phyloP scores from a whole-genome alignment of 2,888 invertebrate genomes.

The Ligdia adustata region DNA sequence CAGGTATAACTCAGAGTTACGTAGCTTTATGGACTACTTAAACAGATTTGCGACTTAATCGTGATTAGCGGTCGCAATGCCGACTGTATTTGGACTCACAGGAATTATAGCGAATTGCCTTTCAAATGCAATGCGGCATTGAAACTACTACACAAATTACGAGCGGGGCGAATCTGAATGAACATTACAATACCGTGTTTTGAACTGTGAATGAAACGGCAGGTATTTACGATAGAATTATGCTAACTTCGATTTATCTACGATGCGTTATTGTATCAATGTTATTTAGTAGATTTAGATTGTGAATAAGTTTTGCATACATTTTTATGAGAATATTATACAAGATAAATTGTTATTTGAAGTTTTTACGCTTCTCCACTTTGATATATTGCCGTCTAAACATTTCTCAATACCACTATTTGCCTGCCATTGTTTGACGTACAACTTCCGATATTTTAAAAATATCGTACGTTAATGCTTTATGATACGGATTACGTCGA shows the following conservation, averaged over 20 bases:
- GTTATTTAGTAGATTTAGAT: constrained; percentile 7
- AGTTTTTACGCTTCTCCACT: constrained; percentile 8
- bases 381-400: constrained; percentile 18
- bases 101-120: constrained; percentile 31
- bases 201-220: constrained; percentile 24
- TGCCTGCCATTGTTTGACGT: constrained; percentile 20
- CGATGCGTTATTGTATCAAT: constrained; percentile 9
- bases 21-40: constrained; percentile 28
- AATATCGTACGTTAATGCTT: constrained; percentile 15
- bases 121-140: constrained; percentile 24
- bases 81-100: constrained; percentile 33
- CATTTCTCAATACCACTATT: constrained; percentile 15
- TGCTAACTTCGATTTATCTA: constrained; percentile 16
- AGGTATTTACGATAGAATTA: constrained; percentile 23
- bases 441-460: constrained; percentile 18
- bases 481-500: constrained; percentile 16
- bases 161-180: constrained; percentile 17
- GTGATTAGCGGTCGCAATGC: constrained; percentile 36
- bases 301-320: constrained; percentile 3
- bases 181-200: constrained; percentile 17
- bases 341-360: constrained; percentile 6
- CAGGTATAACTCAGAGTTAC: constrained; percentile 30
- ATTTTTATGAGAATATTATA: constrained; percentile 11
- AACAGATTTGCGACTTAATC: constrained; percentile 37
- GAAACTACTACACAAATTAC: constrained; percentile 20